Conservation (phyloP, 2,888 invertebrate species). For the Cepaea hortensis region DNA sequence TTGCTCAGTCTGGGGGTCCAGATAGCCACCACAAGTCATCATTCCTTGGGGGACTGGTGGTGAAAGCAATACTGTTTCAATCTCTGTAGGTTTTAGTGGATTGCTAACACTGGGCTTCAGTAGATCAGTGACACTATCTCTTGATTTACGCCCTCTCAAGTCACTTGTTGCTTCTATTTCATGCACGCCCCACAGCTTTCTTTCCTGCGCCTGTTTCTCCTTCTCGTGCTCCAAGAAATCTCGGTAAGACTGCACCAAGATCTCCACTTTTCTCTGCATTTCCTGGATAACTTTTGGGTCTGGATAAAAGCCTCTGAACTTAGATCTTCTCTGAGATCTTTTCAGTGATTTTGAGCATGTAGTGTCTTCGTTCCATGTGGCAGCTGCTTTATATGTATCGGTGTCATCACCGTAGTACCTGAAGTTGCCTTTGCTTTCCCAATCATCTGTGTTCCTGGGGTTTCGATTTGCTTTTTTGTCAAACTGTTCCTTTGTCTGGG, state of each 20-base stretch:
- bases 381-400: constrained; percentile 3
- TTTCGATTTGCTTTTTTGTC: not conserved
- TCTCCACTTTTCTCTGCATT: constrained; percentile 26
- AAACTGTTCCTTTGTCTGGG: not conserved
- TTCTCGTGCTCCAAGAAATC: constrained; percentile 29
- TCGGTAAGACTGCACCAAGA: constrained; percentile 27
- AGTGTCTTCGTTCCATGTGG: constrained; percentile 11
- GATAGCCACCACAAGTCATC: not conserved
- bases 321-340: not conserved
- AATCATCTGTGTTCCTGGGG: not conserved
- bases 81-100: not conserved
- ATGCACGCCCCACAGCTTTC: not conserved
- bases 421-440: not conserved
- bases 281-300: constrained; percentile 21
- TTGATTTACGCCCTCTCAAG: no score
- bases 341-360: constrained; percentile 10
- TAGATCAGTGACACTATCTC: not conserved
- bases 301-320: not conserved
- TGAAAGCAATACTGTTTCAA: not conserved
- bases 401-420: constrained; percentile 14
- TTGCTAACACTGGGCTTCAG: not conserved
- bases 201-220: not conserved
- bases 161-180: not conserved
- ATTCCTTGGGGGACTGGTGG: not conserved
- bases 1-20: not conserved